Conservation (phyloP, 2,797 vertebrate genomes). For the Balearica regulorum region DNA sequence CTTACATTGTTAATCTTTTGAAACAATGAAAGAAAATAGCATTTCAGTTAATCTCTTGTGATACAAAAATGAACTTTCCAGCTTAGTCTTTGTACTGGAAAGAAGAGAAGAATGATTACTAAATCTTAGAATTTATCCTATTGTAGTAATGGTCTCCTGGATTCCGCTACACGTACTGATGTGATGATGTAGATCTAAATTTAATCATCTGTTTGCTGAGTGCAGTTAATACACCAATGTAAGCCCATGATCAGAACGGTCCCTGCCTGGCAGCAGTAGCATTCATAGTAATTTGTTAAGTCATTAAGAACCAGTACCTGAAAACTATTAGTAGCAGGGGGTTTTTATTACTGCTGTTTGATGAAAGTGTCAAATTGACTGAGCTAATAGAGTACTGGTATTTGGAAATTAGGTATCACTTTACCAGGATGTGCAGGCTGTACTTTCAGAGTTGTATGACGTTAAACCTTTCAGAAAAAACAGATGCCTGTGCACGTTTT, state of each 20-base stretch:
- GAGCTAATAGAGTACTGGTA: background rate
- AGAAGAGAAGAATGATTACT: slow-evolving; percentile 25
- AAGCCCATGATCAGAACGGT: background rate
- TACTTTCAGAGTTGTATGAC: background rate
- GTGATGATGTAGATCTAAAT: background rate
- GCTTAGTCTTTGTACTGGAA: background rate
- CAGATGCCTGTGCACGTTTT: background rate
- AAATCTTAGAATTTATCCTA: background rate
- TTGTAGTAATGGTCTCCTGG: background rate
- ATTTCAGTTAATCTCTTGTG: slow-evolving; percentile 11
- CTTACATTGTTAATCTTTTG: slow-evolving; percentile 44
- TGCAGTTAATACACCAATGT: background rate
- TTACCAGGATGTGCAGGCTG: background rate
- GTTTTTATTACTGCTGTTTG: background rate
- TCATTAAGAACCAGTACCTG: background rate
- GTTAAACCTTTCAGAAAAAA: background rate
- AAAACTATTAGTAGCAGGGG: background rate
- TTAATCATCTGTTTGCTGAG: slow-evolving; percentile 2
- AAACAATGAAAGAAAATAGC: slow-evolving; percentile 27
- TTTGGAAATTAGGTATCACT: background rate
- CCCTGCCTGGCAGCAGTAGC: background rate
- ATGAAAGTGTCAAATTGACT: background rate
- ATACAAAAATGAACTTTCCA: slow-evolving; percentile 37
- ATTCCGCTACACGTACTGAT: background rate
- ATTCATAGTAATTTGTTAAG: slow-evolving; percentile 10